A percentile compares a stretch with the other conserved stretches of the same genome.
These are phyloP conservation scores for Nycticryphes semicollaris DNA, from an alignment of 2,113 vertebrate genomes.

Conservation along the genomic window DNA sequence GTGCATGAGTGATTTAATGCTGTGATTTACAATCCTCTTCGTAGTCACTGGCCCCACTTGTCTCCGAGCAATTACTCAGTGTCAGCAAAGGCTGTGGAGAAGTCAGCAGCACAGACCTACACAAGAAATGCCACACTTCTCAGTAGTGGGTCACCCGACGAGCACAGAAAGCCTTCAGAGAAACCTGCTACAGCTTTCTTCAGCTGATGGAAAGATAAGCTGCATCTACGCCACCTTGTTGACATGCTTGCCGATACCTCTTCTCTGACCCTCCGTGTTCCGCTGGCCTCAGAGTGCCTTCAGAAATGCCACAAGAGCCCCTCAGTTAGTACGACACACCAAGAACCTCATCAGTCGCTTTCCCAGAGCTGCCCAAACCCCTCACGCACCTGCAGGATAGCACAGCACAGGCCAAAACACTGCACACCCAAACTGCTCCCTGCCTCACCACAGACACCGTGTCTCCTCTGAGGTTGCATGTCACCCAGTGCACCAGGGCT, in stretches of 20 bases:
- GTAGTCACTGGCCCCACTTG: neutral
- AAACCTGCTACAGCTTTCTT: neutral
- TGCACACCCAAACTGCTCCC: neutral
- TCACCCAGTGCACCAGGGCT: neutral
- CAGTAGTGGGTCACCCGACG: neutral
- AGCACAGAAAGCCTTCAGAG: neutral
- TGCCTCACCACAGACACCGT: neutral
- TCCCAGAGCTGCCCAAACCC: neutral
- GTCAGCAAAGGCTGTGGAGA: neutral
- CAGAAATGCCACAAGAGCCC: neutral
- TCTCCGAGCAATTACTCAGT: neutral
- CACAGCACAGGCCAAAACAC: neutral
- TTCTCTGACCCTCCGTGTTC: neutral
- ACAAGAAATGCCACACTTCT: neutral
- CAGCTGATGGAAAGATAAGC: neutral
- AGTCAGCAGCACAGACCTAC: neutral
- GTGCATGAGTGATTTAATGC: neutral
- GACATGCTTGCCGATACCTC: neutral
- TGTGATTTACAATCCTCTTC: neutral
- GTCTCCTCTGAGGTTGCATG: neutral
- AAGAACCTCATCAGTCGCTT: neutral
- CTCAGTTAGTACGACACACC: fast-evolving
- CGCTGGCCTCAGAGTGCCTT: neutral
- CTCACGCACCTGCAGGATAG: fast-evolving
- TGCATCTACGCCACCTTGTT: fast-evolving